Evolutionary conservation across 2,888 invertebrate genomes (phyloP).

Genomic region (Ophion ellenae): DNA sequence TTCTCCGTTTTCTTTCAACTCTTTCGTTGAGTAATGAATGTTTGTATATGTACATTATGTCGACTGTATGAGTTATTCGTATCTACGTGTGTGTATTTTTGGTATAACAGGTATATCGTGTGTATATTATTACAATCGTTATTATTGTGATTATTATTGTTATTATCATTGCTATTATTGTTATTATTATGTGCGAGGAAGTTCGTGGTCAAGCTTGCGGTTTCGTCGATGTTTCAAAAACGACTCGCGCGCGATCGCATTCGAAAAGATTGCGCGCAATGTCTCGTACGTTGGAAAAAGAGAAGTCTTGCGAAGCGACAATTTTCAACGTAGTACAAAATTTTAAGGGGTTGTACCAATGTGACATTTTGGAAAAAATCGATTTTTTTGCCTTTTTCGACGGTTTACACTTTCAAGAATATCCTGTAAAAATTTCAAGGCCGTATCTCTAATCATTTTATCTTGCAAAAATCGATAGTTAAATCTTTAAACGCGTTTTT

Average conservation of each 20-base stretch:
- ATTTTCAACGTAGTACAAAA: neutral
- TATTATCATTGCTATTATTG: constrained; percentile 44
- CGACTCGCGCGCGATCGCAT: neutral
- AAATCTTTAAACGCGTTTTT: too few species aligned
- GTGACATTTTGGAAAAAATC: too few species aligned
- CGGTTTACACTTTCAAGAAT: too few species aligned
- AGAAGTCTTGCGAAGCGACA: neutral
- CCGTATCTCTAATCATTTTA: too few species aligned
- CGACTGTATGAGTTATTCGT: constrained; percentile 77
- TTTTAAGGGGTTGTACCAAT: neutral
- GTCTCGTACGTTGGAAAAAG: neutral
- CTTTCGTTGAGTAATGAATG: constrained; percentile 71
- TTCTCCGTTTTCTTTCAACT: constrained; percentile 22
- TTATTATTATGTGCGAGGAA: constrained; percentile 60
- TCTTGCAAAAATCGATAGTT: too few species aligned
- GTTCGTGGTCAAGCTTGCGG: constrained; percentile 31
- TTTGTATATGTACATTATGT: constrained; percentile 83
- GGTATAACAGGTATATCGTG: constrained; percentile 75
- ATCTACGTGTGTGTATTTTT: constrained; percentile 83
- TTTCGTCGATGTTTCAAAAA: constrained; percentile 2
- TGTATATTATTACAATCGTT: constrained; percentile 65
- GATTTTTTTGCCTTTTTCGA: too few species aligned
- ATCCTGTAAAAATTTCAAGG: too few species aligned
- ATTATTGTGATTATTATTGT: constrained; percentile 67
- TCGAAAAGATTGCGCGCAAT: neutral